phyloP scores from a whole-genome alignment of 2,797 vertebrate genomes.

The Ara ararauna region DNA sequence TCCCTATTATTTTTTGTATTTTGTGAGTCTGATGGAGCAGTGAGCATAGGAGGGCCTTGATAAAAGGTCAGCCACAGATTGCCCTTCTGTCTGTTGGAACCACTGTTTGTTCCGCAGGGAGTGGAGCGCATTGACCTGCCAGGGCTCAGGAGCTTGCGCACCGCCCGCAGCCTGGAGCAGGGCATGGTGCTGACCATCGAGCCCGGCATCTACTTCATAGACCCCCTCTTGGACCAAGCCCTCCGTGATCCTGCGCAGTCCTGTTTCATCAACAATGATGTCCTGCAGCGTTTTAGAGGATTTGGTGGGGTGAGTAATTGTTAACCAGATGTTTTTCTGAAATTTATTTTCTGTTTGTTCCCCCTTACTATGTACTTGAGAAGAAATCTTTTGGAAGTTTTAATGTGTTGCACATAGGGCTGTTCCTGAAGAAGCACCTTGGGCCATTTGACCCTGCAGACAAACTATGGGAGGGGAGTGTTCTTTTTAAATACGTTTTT shows the following conservation, averaged over 20 bases:
- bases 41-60: neutral
- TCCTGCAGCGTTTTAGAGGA: conserved; percentile 86
- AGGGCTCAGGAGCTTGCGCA: conserved; percentile 88
- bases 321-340: accelerated
- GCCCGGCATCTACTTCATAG: conserved; percentile 97
- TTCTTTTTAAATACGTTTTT: neutral
- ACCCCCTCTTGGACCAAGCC: conserved; percentile 91
- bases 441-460: neutral
- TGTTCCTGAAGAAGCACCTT: neutral
- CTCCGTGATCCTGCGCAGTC: conserved; percentile 81
- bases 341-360: neutral
- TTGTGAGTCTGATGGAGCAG: accelerated
- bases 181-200: conserved; percentile 97
- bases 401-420: neutral
- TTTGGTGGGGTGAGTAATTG: conserved; percentile 90
- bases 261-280: conserved; percentile 86
- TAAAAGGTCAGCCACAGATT: accelerated
- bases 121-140: conserved; percentile 84
- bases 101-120: conserved; percentile 73
- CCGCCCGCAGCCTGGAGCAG: conserved; percentile 84
- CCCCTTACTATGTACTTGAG: accelerated
- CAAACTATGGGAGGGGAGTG: accelerated
- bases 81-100: neutral
- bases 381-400: neutral
- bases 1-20: neutral